Percentiles rank a stretch among this genome's conserved stretches.
phyloP scores from a whole-genome alignment of 2,888 invertebrate genomes.

The Drosophila mulleri region DNA sequence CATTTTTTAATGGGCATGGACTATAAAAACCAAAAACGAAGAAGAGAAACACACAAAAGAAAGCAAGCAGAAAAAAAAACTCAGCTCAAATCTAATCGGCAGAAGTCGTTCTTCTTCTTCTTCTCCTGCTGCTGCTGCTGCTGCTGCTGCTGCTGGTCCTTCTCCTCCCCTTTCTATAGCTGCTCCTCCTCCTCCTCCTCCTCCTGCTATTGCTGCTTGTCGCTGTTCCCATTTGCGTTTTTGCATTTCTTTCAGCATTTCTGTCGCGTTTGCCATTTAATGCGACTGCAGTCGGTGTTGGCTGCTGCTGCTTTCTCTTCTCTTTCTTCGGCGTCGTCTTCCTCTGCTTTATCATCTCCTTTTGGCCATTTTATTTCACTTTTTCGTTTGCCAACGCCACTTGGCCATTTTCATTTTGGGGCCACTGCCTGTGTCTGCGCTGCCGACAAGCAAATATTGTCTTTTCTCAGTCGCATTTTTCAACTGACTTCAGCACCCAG shows the following conservation, averaged over 20 bases:
- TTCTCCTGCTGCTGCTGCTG: background rate
- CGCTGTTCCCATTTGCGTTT: conserved; percentile 21
- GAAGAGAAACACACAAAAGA: background rate
- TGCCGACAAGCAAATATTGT: conserved; percentile 75
- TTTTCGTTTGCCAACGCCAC: conserved; percentile 32
- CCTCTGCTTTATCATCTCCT: conserved; percentile 15
- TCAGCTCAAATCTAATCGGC: conserved; percentile 53
- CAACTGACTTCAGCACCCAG: conserved; percentile 43
- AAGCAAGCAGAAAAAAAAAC: background rate
- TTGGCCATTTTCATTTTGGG: conserved; percentile 64
- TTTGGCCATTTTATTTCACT: conserved; percentile 57
- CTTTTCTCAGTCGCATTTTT: conserved; percentile 72
- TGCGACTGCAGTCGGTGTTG: conserved; percentile 45
- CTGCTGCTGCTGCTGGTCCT: too few relatives aligned
- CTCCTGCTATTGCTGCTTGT: background rate
- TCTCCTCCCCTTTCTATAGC: background rate
- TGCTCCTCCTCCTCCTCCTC: background rate
- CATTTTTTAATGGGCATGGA: background rate
- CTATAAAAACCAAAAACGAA: conserved; percentile 5
- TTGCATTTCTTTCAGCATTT: conserved; percentile 32
- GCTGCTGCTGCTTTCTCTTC: conserved; percentile 13
- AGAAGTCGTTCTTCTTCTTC: conserved; percentile 31
- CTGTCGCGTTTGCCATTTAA: conserved; percentile 58
- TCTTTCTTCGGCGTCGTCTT: conserved; percentile 11
- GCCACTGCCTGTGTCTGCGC: conserved; percentile 40